Evolutionary conservation across 2,888 invertebrate genomes (phyloP).

Genomic region (Cantharis rufa): DNA sequence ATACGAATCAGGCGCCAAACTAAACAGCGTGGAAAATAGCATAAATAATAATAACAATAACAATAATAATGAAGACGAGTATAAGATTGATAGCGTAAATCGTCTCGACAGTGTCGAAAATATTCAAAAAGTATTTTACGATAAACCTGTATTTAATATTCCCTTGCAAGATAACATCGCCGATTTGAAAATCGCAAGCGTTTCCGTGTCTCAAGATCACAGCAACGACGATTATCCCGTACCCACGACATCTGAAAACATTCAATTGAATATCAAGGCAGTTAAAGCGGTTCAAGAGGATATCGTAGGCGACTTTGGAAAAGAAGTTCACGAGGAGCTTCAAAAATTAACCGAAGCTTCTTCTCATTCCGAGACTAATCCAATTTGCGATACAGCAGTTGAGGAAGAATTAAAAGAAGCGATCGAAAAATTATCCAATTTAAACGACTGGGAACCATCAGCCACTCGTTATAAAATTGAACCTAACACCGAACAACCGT

Average conservation of each 20-base stretch:
- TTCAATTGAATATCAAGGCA: slow-evolving; percentile 57
- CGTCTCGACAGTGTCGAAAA: slow-evolving; percentile 54
- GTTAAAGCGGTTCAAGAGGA: slow-evolving; percentile 45
- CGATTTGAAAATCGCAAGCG: slow-evolving; percentile 41
- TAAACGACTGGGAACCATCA: slow-evolving; percentile 47
- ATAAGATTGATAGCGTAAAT: slow-evolving; percentile 58
- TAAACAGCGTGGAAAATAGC: slow-evolving; percentile 56
- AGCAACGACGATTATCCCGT: slow-evolving; percentile 48
- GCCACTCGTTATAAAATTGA: slow-evolving; percentile 50
- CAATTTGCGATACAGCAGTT: slow-evolving; percentile 35
- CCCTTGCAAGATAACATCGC: slow-evolving; percentile 47
- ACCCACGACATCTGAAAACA: slow-evolving; percentile 49
- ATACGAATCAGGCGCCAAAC: slow-evolving; percentile 55
- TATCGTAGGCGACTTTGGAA: slow-evolving; percentile 64
- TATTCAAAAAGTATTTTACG: slow-evolving; percentile 61
- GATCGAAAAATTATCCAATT: slow-evolving; percentile 48
- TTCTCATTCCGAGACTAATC: slow-evolving; percentile 14
- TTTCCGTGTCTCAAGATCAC: slow-evolving; percentile 41
- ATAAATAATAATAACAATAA: slow-evolving; percentile 48
- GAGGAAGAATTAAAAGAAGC: slow-evolving; percentile 50
- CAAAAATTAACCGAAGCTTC: slow-evolving; percentile 50
- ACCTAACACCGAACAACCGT: slow-evolving; percentile 49
- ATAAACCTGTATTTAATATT: slow-evolving; percentile 62
- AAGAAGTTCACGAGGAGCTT: slow-evolving; percentile 65
- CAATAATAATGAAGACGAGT: slow-evolving; percentile 42